A percentile compares a stretch with the other conserved stretches of the same genome.
These are phyloP conservation scores for Sinohyriopsis cumingii DNA, from an alignment of 2,888 invertebrate species.

Conservation along the genomic window DNA sequence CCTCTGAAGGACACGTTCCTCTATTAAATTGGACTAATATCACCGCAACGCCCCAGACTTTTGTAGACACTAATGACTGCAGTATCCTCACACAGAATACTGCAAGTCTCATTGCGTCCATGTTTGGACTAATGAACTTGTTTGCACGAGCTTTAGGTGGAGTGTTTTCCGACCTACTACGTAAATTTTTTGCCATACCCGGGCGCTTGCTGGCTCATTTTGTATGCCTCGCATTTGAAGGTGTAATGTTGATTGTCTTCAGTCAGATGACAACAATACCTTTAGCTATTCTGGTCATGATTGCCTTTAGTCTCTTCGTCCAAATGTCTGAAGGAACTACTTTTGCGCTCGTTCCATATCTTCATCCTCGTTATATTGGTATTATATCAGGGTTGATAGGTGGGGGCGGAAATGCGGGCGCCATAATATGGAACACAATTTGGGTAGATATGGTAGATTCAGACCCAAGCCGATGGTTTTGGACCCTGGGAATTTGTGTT, in stretches of 20 bases:
- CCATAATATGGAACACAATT: constrained; percentile 26
- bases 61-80: constrained; percentile 5
- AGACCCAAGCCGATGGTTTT: constrained; percentile 28
- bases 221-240: constrained; percentile 23
- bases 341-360: constrained; percentile 19
- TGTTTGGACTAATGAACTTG: constrained; percentile 28
- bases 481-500: constrained; percentile 20
- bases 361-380: constrained; percentile 16
- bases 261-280: constrained; percentile 20
- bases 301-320: constrained; percentile 20
- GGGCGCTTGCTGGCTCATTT: constrained; percentile 26
- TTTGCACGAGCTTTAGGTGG: constrained; percentile 29
- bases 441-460: constrained; percentile 22
- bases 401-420: constrained; percentile 29
- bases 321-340: constrained; percentile 30
- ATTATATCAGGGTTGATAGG: constrained; percentile 27
- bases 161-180: constrained; percentile 18
- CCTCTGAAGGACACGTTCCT: not conserved
- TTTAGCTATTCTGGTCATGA: constrained; percentile 16
- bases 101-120: constrained; percentile 28
- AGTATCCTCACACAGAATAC: constrained; percentile 24
- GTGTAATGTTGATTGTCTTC: constrained; percentile 26
- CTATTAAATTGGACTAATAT: constrained; percentile 2
- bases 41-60: constrained; percentile 5
- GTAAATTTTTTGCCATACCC: constrained; percentile 13